These are phyloP conservation scores for Acanthosepion esculentum DNA, from an alignment of 2,888 invertebrate genomes.

Conservation along the genomic window DNA sequence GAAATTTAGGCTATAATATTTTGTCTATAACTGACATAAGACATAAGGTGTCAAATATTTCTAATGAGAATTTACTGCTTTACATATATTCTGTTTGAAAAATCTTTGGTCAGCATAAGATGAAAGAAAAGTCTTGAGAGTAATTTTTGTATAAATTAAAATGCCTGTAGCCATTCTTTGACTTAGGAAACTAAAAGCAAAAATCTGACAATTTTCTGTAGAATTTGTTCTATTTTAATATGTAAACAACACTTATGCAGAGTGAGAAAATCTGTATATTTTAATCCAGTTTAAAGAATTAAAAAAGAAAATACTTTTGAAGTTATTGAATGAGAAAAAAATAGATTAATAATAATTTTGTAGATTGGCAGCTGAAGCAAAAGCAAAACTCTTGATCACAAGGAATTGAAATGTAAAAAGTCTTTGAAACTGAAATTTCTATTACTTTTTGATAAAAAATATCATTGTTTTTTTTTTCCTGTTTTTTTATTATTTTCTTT, in stretches of 20 bases:
- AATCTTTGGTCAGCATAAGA: neutral
- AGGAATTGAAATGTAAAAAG: too few species aligned
- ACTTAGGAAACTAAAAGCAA: neutral
- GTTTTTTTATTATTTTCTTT: too few species aligned
- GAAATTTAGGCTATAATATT: too few species aligned
- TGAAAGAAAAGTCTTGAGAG: neutral
- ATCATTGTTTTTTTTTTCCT: too few species aligned
- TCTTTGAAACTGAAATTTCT: too few species aligned
- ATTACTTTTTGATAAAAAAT: too few species aligned
- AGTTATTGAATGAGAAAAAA: neutral
- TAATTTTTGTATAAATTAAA: neutral
- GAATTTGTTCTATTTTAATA: neutral
- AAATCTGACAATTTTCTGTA: neutral
- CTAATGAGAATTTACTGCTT: neutral
- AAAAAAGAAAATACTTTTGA: neutral
- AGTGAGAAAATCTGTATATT: neutral
- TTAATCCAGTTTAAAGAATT: neutral
- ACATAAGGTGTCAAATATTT: neutral
- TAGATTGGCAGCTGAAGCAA: neutral
- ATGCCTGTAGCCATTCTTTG: neutral
- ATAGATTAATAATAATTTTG: neutral
- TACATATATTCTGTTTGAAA: neutral
- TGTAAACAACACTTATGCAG: neutral
- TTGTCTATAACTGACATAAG: neutral
- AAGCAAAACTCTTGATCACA: too few species aligned